A percentile compares a stretch with the other conserved stretches of the same genome.
Conservation (phyloP, 2,113 vertebrate species). For the Bujurquina vittata region DNA sequence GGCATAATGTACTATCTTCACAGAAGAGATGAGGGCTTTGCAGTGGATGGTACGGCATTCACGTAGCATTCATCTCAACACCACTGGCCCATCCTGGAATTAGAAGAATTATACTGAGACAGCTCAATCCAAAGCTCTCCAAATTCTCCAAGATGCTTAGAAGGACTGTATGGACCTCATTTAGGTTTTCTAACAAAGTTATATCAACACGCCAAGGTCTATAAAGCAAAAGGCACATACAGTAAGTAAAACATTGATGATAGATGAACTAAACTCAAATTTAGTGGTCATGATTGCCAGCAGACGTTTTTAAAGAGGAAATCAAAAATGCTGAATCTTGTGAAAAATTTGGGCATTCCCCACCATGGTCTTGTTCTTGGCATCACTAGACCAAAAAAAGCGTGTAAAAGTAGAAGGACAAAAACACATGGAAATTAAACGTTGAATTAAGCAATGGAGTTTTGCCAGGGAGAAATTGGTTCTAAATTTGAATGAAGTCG, state of each 20-base stretch:
- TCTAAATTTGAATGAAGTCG: neutral
- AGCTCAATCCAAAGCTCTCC: neutral
- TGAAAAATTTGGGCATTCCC: neutral
- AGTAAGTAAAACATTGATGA: neutral
- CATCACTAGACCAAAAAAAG: neutral
- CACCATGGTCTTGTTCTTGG: neutral
- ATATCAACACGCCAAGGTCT: neutral
- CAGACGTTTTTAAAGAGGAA: neutral
- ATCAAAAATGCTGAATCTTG: neutral
- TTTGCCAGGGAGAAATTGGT: neutral
- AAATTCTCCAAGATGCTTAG: neutral
- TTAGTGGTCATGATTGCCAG: neutral
- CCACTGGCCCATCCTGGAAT: neutral
- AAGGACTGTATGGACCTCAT: neutral
- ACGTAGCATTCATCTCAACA: neutral
- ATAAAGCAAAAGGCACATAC: neutral
- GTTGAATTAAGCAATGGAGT: neutral
- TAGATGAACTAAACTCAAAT: neutral
- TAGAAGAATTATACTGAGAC: neutral
- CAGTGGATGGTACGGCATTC: neutral
- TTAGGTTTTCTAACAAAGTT: neutral
- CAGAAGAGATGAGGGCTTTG: neutral
- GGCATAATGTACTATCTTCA: neutral
- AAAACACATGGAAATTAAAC: neutral
- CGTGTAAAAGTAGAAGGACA: neutral